Base-by-base conservation (phyloP, 2,888 invertebrate species). In the Drosophila prolongata region DNA sequence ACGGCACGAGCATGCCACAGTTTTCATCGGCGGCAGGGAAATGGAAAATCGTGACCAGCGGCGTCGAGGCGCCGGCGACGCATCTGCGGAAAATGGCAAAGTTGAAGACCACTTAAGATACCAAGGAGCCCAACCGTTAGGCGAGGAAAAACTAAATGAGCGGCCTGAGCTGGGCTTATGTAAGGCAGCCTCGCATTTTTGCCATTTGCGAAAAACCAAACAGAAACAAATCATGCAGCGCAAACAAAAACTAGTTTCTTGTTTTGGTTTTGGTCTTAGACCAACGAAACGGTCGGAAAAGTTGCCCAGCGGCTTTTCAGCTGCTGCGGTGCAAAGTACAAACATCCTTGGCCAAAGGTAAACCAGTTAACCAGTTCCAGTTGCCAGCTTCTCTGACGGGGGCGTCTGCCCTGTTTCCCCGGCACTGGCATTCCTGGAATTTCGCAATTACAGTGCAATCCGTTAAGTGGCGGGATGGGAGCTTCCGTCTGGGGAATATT, bases 301-400 rank as follows among this genome's bases (percentile, higher is more conserved):
- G 83, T 82, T 82, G 83, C 64, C 72, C 52, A 55, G 58, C 86
- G 43, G 69, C 83, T 88, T 84, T 88, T 81, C 87, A 80, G 53
- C 71, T 38, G 59, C 57, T 61, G 60, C 30, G 37, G 67, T 62
- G 56, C 64, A 61, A 65, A 76, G 65, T 83, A 65, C 65, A 76
- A 75, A 87, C 85, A 89, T 89, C 85, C 85, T 85, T 85, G 85
- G 84, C 76, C 86, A 89, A 85, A 85, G 85, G 89, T 88, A 85
- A 85, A 89, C 85, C 85, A 85, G 87, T 85, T 83, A 85, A 78
- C 78, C 66, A 70, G 74, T 80, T 76, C 66, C 78, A 66, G 55
- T 46, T 55, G 37, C 62, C 47, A 30, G 24, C n/a, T 46, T 34
- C 30, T 34, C 58, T 16, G 44, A 56, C 53, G 74, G 75, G 75